Evolutionary conservation across 2,113 vertebrate species (phyloP).

Genomic region (Cynocephalus volans): DNA sequence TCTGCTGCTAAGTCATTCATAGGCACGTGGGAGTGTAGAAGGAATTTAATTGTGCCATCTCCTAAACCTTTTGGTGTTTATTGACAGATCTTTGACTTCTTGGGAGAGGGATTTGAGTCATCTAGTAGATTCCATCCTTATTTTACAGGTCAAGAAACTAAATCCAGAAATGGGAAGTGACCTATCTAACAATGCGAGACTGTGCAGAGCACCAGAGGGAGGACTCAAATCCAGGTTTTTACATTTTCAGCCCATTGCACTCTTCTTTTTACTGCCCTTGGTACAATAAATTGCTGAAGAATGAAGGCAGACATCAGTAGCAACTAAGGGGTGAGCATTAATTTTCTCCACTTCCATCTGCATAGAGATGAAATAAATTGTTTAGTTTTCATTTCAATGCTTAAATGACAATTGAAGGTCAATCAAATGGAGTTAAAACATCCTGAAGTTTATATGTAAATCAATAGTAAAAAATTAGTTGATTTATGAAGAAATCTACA

Average conservation of each 20-base stretch:
- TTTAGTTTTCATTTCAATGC: neutral
- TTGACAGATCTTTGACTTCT: conserved; percentile 23
- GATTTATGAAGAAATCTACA: neutral
- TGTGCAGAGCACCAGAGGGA: neutral
- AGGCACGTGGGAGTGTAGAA: neutral
- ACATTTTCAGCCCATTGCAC: too few species aligned
- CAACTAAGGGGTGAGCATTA: neutral
- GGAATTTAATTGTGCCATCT: conserved; percentile 36
- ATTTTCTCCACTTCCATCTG: neutral
- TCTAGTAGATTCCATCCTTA: neutral
- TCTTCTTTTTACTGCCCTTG: neutral
- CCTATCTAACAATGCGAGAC: neutral
- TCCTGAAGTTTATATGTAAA: neutral
- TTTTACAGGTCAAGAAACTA: neutral
- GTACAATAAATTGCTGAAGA: neutral
- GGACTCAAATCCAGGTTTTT: neutral
- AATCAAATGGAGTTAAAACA: neutral
- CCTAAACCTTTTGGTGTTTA: conserved; percentile 58
- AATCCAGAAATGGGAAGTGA: neutral
- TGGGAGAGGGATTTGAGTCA: neutral
- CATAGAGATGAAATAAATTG: neutral
- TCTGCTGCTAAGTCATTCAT: conserved; percentile 73
- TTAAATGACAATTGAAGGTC: neutral
- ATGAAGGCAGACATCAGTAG: neutral
- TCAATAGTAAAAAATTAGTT: neutral